These are phyloP conservation scores for Polyploca ridens DNA, from an alignment of 2,888 invertebrate species.

Conservation along the genomic window DNA sequence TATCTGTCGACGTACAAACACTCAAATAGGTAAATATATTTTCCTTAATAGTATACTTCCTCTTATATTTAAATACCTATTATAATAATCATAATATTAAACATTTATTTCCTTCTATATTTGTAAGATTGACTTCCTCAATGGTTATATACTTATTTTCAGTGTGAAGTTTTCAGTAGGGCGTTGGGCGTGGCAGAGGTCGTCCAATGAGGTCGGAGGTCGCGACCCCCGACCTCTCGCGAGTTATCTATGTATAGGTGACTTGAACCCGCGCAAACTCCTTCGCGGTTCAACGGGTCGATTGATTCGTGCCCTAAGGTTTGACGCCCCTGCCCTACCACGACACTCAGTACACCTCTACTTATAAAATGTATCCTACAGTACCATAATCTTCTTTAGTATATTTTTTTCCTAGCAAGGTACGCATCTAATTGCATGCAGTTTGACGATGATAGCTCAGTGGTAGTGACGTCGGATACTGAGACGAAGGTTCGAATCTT, in stretches of 20 bases:
- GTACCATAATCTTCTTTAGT: neutral
- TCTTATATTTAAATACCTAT: slow-evolving; percentile 6
- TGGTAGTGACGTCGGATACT: no score
- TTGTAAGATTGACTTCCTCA: slow-evolving; percentile 31
- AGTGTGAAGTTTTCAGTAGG: slow-evolving; percentile 49
- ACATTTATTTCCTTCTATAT: neutral
- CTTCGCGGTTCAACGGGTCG: slow-evolving; percentile 38
- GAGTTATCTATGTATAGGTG: slow-evolving; percentile 39
- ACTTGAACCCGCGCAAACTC: slow-evolving; percentile 50
- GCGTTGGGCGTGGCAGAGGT: slow-evolving; percentile 79
- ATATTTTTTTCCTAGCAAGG: neutral
- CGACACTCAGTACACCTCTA: neutral
- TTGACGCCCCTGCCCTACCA: slow-evolving; percentile 50
- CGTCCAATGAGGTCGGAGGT: slow-evolving; percentile 82
- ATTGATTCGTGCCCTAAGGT: slow-evolving; percentile 58
- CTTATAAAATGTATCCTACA: neutral
- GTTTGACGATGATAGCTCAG: no score
- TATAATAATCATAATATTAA: slow-evolving; percentile 11
- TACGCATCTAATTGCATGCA: no score
- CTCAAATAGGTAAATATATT: neutral
- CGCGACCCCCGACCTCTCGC: slow-evolving; percentile 69
- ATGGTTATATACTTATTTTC: slow-evolving; percentile 42
- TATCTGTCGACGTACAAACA: neutral
- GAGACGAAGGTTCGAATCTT: no score
- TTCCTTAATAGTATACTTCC: slow-evolving; percentile 8